These are phyloP conservation scores for Drymodes brunneopygia DNA, from an alignment of 2,113 vertebrate genomes.

Conservation along the genomic window DNA sequence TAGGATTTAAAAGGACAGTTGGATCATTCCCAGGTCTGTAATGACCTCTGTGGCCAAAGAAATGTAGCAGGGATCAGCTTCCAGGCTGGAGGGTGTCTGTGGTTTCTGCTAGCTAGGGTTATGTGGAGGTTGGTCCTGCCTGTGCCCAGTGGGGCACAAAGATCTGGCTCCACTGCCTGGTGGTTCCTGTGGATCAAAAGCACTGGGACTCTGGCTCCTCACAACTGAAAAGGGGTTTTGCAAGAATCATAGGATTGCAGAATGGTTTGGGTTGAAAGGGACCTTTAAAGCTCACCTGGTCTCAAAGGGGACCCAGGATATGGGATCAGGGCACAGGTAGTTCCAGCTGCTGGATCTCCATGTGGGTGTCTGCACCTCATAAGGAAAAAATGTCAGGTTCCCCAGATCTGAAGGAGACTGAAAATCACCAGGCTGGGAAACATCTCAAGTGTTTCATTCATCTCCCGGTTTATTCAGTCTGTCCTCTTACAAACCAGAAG, in stretches of 20 bases:
- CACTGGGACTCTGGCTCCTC: not conserved
- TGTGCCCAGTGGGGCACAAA: not conserved
- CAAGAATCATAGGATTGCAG: not conserved
- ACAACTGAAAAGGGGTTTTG: not conserved
- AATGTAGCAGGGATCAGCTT: not conserved
- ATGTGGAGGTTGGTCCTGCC: not conserved
- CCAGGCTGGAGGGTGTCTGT: not conserved
- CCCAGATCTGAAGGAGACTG: fast-evolving
- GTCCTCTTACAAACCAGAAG: not conserved
- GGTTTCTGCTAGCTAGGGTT: not conserved
- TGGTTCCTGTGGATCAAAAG: not conserved
- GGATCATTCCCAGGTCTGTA: not conserved
- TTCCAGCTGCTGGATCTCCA: not conserved
- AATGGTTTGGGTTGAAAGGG: not conserved
- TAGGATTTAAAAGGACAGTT: not conserved
- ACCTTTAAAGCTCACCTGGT: not conserved
- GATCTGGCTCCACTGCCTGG: not conserved
- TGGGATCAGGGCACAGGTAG: not conserved
- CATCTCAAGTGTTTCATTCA: not conserved
- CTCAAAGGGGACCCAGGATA: fast-evolving
- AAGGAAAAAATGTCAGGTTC: not conserved
- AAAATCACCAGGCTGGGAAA: not conserved
- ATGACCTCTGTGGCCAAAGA: not conserved
- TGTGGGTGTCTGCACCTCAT: fast-evolving
- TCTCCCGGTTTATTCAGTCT: not conserved